Percentiles rank a stretch among this genome's conserved stretches.
phyloP scores from a whole-genome alignment of 2,797 vertebrate species.

The Tachyglossus aculeatus region DNA sequence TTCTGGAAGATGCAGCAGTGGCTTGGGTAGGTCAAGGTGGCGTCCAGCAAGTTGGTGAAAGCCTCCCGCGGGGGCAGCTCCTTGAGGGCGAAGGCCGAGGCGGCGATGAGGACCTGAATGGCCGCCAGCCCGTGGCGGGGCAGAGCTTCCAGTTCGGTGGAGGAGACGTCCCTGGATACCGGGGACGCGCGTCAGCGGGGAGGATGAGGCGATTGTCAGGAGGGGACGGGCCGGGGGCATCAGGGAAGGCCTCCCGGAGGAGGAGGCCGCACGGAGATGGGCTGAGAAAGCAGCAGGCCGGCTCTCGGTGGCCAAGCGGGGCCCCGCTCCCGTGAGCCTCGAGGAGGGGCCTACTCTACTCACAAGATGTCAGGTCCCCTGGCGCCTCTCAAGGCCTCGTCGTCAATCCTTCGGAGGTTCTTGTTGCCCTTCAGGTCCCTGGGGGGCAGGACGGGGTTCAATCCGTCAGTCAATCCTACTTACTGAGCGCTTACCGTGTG shows the following conservation, averaged over 20 bases:
- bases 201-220: too few species aligned
- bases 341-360: slow-evolving; percentile 58
- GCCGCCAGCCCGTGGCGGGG: slow-evolving; percentile 82
- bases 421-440: slow-evolving; percentile 87
- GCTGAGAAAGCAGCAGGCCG: not conserved
- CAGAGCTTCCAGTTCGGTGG: slow-evolving; percentile 79
- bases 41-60: slow-evolving; percentile 80
- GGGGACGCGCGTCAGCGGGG: too few species aligned
- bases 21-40: slow-evolving; percentile 86
- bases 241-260: not conserved
- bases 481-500: too few species aligned
- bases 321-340: not conserved
- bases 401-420: slow-evolving; percentile 80
- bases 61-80: slow-evolving; percentile 81
- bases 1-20: slow-evolving; percentile 88
- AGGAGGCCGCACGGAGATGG: not conserved
- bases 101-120: slow-evolving; percentile 81
- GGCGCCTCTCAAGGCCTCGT: slow-evolving; percentile 83
- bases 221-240: not conserved
- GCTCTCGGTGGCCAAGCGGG: not conserved
- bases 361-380: slow-evolving; percentile 84
- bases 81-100: slow-evolving; percentile 81
- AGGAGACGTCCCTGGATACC: slow-evolving; percentile 84
- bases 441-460: slow-evolving; percentile 35
- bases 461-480: too few species aligned